phyloP scores from a whole-genome alignment of 2,888 invertebrate species.

The Glyphotaelius pellucidus region DNA sequence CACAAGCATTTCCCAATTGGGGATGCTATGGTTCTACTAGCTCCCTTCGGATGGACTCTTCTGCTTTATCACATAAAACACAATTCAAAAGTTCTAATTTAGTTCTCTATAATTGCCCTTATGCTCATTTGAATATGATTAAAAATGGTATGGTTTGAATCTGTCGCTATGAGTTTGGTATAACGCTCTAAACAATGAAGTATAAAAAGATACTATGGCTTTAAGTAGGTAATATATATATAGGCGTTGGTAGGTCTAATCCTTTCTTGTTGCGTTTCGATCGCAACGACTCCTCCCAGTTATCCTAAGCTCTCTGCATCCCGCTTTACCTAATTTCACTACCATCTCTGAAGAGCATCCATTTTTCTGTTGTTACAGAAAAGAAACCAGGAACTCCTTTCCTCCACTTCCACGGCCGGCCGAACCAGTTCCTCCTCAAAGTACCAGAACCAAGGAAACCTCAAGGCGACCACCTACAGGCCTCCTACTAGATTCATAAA shows the following conservation, averaged over 20 bases:
- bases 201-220: not conserved
- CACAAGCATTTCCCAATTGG: not conserved
- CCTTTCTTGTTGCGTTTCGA: not conserved
- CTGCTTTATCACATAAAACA: not conserved
- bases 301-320: constrained; percentile 29
- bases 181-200: not conserved
- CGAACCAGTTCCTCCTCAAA: constrained; percentile 60
- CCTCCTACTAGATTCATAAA: constrained; percentile 67
- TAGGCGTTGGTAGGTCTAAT: not conserved
- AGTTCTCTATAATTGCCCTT: not conserved
- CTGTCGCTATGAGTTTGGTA: not conserved
- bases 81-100: not conserved
- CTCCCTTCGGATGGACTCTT: not conserved
- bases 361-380: constrained; percentile 74
- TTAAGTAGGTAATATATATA: not conserved
- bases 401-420: constrained; percentile 67
- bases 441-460: constrained; percentile 65
- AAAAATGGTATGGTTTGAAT: not conserved
- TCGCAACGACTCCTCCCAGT: not conserved
- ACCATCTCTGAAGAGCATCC: constrained; percentile 64
- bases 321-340: constrained; percentile 39
- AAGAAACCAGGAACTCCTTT: constrained; percentile 74
- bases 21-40: not conserved
- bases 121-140: not conserved
- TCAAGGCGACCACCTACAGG: constrained; percentile 74